Conservation (phyloP, 2,888 invertebrate genomes). For the Elegia similella region DNA sequence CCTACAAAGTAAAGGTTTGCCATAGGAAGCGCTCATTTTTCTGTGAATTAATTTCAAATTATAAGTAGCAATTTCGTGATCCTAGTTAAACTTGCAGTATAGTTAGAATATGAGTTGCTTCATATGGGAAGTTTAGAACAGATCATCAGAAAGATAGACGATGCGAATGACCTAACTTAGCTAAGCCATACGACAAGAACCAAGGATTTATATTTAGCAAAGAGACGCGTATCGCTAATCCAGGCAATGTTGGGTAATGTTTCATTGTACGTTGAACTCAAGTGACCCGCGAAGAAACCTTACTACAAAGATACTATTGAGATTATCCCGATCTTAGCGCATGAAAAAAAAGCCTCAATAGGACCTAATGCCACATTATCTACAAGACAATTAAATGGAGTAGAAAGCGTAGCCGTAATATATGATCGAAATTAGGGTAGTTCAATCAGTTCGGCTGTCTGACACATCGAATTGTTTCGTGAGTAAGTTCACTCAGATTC, state of each 20-base stretch:
- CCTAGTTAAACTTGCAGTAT: too few relatives aligned
- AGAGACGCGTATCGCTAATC: background rate
- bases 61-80: too few relatives aligned
- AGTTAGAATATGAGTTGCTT: too few relatives aligned
- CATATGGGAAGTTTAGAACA: too few relatives aligned
- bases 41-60: too few relatives aligned
- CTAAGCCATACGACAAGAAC: background rate
- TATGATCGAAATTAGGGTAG: conserved; percentile 15
- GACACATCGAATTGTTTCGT: background rate
- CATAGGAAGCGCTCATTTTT: too few relatives aligned
- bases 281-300: conserved; percentile 8
- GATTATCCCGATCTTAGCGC: background rate
- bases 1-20: too few relatives aligned
- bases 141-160: too few relatives aligned
- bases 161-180: background rate
- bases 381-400: conserved; percentile 7
- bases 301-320: background rate
- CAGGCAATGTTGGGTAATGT: background rate
- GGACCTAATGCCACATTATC: conserved; percentile 1
- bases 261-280: background rate
- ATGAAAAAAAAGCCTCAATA: conserved; percentile 12
- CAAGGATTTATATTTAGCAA: background rate
- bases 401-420: conserved; percentile 8
- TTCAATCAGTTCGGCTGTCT: conserved; percentile 1
- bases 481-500: background rate